Percentiles rank a stretch among this genome's conserved stretches.
phyloP scores from a whole-genome alignment of 2,113 vertebrate genomes.

The Chloropsis hardwickii region DNA sequence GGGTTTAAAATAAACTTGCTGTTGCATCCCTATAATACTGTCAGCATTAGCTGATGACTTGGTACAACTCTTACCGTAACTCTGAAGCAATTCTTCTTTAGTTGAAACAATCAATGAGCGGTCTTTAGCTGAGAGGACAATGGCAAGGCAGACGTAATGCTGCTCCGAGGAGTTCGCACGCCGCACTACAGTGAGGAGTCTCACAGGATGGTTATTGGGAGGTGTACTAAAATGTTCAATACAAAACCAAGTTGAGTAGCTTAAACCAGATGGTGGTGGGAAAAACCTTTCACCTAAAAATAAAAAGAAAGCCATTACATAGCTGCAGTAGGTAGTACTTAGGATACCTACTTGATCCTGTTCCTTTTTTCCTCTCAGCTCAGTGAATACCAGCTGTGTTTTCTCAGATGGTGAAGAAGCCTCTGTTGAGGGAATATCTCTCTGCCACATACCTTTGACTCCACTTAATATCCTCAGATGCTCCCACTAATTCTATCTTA shows the following conservation, averaged over 20 bases:
- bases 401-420: background rate
- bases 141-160: constrained; percentile 91
- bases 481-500: background rate
- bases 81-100: constrained; percentile 95
- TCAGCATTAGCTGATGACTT: background rate
- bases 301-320: background rate
- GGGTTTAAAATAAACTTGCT: background rate
- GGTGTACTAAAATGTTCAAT: constrained; percentile 88
- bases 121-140: constrained; percentile 91
- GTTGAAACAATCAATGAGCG: constrained; percentile 93
- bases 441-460: background rate
- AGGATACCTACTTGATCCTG: background rate
- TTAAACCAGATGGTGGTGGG: constrained; percentile 93
- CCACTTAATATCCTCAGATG: background rate
- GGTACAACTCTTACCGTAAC: constrained; percentile 76
- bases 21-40: rapidly evolving
- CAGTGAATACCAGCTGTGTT: background rate
- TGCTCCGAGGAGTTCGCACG: constrained; percentile 93
- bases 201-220: constrained; percentile 86
- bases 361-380: background rate
- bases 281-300: constrained; percentile 93
- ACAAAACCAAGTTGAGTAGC: constrained; percentile 96
- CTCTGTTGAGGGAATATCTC: background rate
- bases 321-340: background rate
- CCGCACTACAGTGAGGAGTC: constrained; percentile 88